Percentiles rank a stretch among this genome's conserved stretches.
Conservation (phyloP, 2,113 vertebrate genomes). For the Tychaedon coryphoeus region DNA sequence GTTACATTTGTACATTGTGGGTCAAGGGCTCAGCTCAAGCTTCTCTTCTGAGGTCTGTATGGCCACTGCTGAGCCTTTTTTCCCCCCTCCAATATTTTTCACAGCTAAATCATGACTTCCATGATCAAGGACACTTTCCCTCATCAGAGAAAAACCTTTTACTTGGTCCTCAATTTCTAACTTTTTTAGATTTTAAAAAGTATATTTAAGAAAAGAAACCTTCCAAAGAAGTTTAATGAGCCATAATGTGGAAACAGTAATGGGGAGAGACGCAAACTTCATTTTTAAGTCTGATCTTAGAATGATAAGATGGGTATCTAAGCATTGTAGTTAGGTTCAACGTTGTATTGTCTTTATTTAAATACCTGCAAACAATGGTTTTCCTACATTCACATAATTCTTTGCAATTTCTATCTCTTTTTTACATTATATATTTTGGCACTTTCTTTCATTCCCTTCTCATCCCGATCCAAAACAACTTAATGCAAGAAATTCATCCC, state of each 20-base stretch:
- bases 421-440: neutral
- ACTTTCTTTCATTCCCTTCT: neutral
- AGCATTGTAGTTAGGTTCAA: neutral
- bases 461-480: neutral
- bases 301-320: neutral
- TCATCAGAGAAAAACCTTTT: neutral
- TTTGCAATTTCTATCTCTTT: neutral
- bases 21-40: neutral
- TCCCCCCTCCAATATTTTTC: neutral
- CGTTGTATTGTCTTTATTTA: neutral
- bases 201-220: neutral
- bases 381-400: neutral
- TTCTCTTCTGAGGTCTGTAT: neutral
- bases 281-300: neutral
- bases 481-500: neutral
- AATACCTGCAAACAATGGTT: neutral
- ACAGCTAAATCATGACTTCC: neutral
- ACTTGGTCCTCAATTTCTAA: neutral
- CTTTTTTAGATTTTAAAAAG: conserved; percentile 35
- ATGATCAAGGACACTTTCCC: neutral
- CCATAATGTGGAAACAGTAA: neutral
- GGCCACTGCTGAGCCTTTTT: neutral
- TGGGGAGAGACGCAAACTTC: neutral
- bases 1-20: conserved; percentile 46
- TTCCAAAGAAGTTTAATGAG: neutral